Percentiles rank a stretch among this genome's conserved stretches.
phyloP scores from a whole-genome alignment of 2,888 invertebrate genomes.

The Ophonus ardosiacus region DNA sequence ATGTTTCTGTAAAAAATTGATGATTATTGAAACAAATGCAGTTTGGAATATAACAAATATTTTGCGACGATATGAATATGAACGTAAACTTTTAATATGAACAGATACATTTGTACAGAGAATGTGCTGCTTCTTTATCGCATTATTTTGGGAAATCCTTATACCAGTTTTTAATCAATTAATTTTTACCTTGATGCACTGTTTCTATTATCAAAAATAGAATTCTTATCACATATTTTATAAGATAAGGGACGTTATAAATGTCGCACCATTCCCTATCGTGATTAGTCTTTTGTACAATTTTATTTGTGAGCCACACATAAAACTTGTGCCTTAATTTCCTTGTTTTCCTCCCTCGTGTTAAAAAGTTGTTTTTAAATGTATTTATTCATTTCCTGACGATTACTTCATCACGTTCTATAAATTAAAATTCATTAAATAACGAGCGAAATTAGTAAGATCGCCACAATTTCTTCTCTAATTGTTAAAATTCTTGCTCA shows the following conservation, averaged over 20 bases:
- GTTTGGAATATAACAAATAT: not conserved
- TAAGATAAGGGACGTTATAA: conserved; percentile 53
- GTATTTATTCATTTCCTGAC: conserved; percentile 54
- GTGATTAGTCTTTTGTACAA: conserved; percentile 28
- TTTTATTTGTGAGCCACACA: not conserved
- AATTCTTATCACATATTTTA: conserved; percentile 31
- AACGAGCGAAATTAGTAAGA: not conserved
- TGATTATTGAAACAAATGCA: conserved; percentile 1
- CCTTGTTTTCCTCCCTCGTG: not conserved
- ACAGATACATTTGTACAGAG: not conserved
- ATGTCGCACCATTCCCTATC: conserved; percentile 17
- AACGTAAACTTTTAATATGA: too few relatives aligned
- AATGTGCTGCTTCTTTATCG: conserved; percentile 2
- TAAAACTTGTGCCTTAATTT: not conserved
- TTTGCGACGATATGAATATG: not conserved
- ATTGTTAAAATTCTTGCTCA: conserved; percentile 41
- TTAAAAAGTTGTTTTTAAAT: conserved; percentile 50
- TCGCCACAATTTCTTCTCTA: conserved; percentile 42
- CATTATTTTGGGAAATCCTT: not conserved
- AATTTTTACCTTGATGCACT: not conserved
- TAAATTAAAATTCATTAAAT: conserved; percentile 35
- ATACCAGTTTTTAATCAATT: not conserved
- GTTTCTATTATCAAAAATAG: conserved; percentile 19
- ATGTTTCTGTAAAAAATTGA: not conserved
- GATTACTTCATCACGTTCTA: conserved; percentile 16